A percentile compares a stretch with the other conserved stretches of the same genome.
These are phyloP conservation scores for Bombus polaris DNA, from an alignment of 1,140 invertebrate species.

Conservation along the genomic window DNA sequence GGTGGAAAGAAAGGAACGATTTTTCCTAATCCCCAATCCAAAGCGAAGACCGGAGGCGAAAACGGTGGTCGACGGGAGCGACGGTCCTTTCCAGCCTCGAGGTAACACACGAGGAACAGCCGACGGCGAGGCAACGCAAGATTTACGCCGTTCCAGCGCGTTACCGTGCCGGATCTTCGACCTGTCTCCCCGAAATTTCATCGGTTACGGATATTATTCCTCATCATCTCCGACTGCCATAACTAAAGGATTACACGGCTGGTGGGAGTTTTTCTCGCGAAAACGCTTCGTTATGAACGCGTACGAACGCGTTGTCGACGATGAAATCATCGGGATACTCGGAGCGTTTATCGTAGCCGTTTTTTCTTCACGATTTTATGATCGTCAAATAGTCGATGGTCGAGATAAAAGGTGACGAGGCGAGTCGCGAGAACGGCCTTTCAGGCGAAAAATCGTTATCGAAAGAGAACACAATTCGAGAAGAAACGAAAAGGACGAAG, in stretches of 20 bases:
- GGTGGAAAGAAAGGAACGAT: constrained; percentile 44
- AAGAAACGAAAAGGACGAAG: neutral
- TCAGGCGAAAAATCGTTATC: constrained; percentile 70
- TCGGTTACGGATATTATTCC: constrained; percentile 80
- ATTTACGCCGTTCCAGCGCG: constrained; percentile 76
- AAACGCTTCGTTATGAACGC: neutral
- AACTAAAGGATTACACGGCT: constrained; percentile 67
- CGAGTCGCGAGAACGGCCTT: constrained; percentile 13
- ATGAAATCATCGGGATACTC: constrained; percentile 51
- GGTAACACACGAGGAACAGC: neutral
- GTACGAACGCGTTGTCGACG: neutral
- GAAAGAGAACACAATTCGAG: neutral
- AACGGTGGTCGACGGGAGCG: constrained; percentile 66
- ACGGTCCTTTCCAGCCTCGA: constrained; percentile 24
- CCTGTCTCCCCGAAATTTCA: constrained; percentile 67
- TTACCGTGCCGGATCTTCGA: constrained; percentile 56
- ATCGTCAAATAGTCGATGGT: constrained; percentile 71
- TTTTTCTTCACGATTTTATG: constrained; percentile 69
- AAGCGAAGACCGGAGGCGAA: constrained; percentile 30
- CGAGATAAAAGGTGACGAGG: constrained; percentile 44
- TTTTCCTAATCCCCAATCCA: constrained; percentile 61
- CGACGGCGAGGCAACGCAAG: constrained; percentile 24
- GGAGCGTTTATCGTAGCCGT: neutral
- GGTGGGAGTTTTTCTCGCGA: constrained; percentile 29
- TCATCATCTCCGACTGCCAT: constrained; percentile 75